Conservation (phyloP, 2,888 invertebrate genomes). For the Chloromyia formosa region DNA sequence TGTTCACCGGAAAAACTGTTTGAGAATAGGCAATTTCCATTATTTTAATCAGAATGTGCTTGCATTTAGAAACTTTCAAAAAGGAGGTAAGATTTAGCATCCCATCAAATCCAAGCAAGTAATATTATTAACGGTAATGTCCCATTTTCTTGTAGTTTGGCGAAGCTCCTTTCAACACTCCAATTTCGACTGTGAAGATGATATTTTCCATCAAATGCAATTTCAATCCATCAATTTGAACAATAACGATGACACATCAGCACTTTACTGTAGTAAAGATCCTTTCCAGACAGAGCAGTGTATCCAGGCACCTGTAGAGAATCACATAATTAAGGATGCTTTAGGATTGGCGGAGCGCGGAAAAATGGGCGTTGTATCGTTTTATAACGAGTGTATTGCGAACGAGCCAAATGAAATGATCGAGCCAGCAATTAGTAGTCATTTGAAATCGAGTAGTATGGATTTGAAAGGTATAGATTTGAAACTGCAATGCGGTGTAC, state of each 20-base stretch:
- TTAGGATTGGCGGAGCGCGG: constrained; percentile 63
- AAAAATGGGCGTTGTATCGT: constrained; percentile 63
- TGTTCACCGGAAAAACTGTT: constrained; percentile 81
- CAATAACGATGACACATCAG: constrained; percentile 57
- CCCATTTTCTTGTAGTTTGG: constrained; percentile 55
- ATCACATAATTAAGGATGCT: constrained; percentile 60
- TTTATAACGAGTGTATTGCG: constrained; percentile 64
- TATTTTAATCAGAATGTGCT: constrained; percentile 70
- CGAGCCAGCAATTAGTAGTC: constrained; percentile 61
- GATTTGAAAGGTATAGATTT: constrained; percentile 59
- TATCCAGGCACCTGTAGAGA: constrained; percentile 19
- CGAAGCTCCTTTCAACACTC: constrained; percentile 63
- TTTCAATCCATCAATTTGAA: constrained; percentile 63
- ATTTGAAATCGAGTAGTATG: constrained; percentile 60
- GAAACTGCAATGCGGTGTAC: neutral
- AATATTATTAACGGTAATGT: neutral
- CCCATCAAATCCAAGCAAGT: neutral
- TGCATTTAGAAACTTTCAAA: constrained; percentile 62
- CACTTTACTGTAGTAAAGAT: constrained; percentile 57
- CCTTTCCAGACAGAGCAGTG: neutral
- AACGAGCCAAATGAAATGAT: constrained; percentile 62
- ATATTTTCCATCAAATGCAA: constrained; percentile 69
- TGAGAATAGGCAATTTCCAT: constrained; percentile 69
- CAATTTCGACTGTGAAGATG: constrained; percentile 81
- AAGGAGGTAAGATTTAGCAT: constrained; percentile 59